Evolutionary conservation across 2,797 vertebrate species (phyloP).

Genomic region (Sarcophilus harrisii): DNA sequence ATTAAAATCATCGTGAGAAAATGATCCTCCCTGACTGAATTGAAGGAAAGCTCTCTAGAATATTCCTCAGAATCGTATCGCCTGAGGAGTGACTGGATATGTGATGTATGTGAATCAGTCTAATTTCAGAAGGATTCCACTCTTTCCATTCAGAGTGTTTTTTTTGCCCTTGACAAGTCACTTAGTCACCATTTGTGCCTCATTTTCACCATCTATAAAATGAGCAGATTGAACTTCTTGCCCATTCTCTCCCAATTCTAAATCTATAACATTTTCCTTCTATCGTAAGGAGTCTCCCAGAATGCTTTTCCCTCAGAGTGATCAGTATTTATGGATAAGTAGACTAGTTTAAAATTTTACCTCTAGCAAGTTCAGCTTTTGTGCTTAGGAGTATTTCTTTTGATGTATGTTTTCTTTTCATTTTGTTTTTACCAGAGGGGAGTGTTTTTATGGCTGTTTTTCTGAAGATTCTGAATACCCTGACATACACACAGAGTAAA

Average conservation of each 20-base stretch:
- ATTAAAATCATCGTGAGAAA: background rate
- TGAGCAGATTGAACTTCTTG: background rate
- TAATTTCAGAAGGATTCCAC: background rate
- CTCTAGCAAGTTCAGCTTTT: background rate
- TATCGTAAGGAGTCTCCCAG: background rate
- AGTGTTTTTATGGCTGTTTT: background rate
- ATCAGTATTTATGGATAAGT: background rate
- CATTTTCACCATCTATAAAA: background rate
- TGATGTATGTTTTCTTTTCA: background rate
- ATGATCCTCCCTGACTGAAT: background rate
- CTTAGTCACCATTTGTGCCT: background rate
- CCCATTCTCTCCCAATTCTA: background rate
- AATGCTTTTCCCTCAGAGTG: background rate
- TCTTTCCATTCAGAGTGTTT: background rate
- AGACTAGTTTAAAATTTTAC: background rate
- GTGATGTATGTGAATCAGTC: background rate
- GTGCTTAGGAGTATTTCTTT: background rate
- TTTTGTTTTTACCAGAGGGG: background rate
- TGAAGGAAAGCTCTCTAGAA: background rate
- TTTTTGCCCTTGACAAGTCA: background rate
- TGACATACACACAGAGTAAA: background rate
- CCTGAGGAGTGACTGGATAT: background rate
- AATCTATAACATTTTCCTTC: background rate
- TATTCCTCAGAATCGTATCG: background rate
- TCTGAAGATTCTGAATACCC: no score